Base-by-base conservation (phyloP, 2,113 vertebrate genomes). In the Pachycephala philippinensis region DNA sequence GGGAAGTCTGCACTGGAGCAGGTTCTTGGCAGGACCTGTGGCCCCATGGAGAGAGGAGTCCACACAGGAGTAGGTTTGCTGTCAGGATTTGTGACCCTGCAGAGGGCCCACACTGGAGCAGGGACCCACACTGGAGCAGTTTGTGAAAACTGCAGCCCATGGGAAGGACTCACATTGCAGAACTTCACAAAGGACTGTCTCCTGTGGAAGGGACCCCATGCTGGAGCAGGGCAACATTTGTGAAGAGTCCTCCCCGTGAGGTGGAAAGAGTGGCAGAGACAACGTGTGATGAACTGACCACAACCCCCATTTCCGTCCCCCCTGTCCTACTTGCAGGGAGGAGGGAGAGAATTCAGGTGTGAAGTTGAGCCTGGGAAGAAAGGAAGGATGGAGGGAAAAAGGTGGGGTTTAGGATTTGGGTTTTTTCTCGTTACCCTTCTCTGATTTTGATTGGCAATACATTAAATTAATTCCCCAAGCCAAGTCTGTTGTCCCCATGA, bases 401-500 rank as follows among this genome's bases (percentile, higher is more conserved):
- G 13, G 30, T 16, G 42, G 35, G 24, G 35, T 13, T 39, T 53
- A 70, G 19, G n/a, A 61, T 45, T 39, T n/a, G 15, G 14, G 10
- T 3, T 69, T 78, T 69, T 78, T 45, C 39, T 61, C 47, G 19
- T 39, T 52, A 15, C 11, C 8, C 12, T 52, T 68, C 45, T 60
- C 27, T 77, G 33, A 60, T 69, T 61, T 53, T 45, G 33, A 44
- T 4, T 44, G 14, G 37, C 12, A 60, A 45, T 24, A 39, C 8
- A 23, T 12, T 69, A 22, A 44, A 69, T 39, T 53, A 45, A n/a
- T 45, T 78, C 28, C 13, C 28, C 28, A 9, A n/a, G 15, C 9
- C 0, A 1, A 53, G 8, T 27, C 45, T 52, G 27, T 53, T 69
- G 44, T 68, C 18, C 33, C 22, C 0, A 0, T 11, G 22, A 37